Conservation (phyloP, 2,888 invertebrate genomes). For the Drosophila mercatorum region DNA sequence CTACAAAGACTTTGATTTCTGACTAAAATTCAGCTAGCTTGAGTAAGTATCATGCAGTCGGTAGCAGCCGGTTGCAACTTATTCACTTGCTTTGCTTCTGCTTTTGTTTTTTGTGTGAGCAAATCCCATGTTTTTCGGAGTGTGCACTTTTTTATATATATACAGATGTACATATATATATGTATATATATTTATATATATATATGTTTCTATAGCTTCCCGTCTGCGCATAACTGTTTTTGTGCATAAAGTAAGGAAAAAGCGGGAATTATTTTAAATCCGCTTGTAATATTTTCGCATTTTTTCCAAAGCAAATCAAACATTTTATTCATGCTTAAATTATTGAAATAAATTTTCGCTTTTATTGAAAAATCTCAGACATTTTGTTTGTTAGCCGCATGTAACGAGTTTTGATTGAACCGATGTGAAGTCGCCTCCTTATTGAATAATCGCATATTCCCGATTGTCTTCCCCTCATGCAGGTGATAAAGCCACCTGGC, state of each 20-base stretch:
- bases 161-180: not conserved
- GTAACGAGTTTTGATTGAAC: not conserved
- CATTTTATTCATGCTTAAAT: constrained; percentile 1
- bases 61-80: not conserved
- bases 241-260: constrained; percentile 54
- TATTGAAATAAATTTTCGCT: constrained; percentile 6
- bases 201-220: constrained; percentile 24
- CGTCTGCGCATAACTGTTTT: constrained; percentile 57
- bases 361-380: constrained; percentile 13
- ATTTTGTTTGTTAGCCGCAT: not conserved
- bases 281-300: constrained; percentile 76
- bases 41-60: not conserved
- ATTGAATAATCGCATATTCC: not conserved
- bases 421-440: not conserved
- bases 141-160: constrained; percentile 7
- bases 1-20: no score
- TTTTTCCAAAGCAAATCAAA: constrained; percentile 52
- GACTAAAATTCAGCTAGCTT: not conserved
- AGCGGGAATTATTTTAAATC: constrained; percentile 72
- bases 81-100: not conserved
- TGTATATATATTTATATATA: not conserved
- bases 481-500: constrained; percentile 85
- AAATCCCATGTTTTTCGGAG: constrained; percentile 38
- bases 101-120: constrained; percentile 28
- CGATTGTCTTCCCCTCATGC: constrained; percentile 18